These are phyloP conservation scores for Phyllotis vaccarum DNA, from an alignment of 2,797 vertebrate species.

Conservation along the genomic window DNA sequence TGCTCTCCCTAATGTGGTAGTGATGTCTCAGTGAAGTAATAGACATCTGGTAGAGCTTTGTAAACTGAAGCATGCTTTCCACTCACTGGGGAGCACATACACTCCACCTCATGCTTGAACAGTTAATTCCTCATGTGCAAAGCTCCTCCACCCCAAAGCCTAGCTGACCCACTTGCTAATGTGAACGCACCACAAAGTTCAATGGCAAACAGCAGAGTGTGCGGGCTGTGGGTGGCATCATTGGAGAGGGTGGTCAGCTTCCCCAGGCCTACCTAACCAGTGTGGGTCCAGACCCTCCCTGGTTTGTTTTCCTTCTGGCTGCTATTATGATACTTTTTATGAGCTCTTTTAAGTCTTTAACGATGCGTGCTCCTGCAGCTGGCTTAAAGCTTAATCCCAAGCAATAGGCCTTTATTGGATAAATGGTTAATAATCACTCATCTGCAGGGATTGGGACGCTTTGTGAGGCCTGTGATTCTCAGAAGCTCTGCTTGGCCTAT, in stretches of 20 bases:
- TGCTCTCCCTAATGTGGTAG: not conserved
- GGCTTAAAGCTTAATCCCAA: conserved; percentile 80
- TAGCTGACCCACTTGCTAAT: not conserved
- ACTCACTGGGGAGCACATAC: not conserved
- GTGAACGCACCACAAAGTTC: not conserved
- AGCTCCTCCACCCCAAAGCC: not conserved
- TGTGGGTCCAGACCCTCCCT: not conserved
- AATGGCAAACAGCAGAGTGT: not conserved
- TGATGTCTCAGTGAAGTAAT: not conserved
- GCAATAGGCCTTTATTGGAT: conserved; percentile 82
- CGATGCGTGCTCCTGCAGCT: conserved; percentile 68
- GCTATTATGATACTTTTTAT: conserved; percentile 69
- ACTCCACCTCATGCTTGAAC: not conserved
- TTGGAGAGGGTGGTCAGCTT: not conserved
- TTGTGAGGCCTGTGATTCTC: conserved; percentile 24
- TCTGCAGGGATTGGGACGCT: conserved; percentile 64
- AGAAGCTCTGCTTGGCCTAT: not conserved
- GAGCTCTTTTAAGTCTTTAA: conserved; percentile 81
- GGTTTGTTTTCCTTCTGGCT: conserved; percentile 73
- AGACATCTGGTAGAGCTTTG: not conserved
- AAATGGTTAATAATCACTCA: conserved; percentile 81
- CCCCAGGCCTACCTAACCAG: not conserved
- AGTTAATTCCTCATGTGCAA: not conserved
- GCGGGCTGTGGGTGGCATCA: rapidly evolving
- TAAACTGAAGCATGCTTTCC: not conserved